Evolutionary conservation across 1,140 invertebrate genomes (phyloP), one percentile per base, ranked within the genome.

Genomic region (Asbolus verrucosus): DNA sequence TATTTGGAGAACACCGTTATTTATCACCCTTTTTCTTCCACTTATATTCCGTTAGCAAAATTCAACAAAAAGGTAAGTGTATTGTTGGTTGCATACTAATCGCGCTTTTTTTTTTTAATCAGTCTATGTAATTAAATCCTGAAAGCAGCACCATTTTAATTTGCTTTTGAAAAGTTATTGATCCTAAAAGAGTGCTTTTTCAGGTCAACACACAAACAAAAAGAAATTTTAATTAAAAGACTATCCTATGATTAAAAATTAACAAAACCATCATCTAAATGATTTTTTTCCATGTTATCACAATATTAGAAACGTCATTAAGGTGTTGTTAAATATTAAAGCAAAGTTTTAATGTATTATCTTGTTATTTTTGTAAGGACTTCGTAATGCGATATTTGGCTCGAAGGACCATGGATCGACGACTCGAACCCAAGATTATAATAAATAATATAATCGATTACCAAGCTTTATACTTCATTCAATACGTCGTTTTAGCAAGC

Each of bases 1-100:
- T 67, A 67, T 71, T 71, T 67, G 69, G 63, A 67, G 63, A 66
- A 41, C 27, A 27, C 8, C 24, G 24, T 33, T 38, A 11, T 27
- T 27, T 24, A 54, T 54, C n/a, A 24, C 46, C 11, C n/a, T 13
- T 30, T 27, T 16, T n/a, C 21, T 24, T 50, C 11, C 46, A 11
- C 18, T 0, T n/a, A n/a, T 11, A 11, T 36, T n/a, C 11, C 6
- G n/a, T 36, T 2, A n/a, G 11, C 16, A 43, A 15, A 5, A 18
- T n/a, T n/a, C n/a, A n/a, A n/a, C n/a, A n/a, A n/a, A n/a, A 2
- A 24, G 43, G 16, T 11, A 24, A 50, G 16, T 19, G 43, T 24
- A 21, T 27, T 8, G 18, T 8, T 54, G 46, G 46, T 54, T 54
- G 46, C 46, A 21, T 50, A 50, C 18, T 14, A 9, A n/a, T n/a